Base-by-base conservation (phyloP, 2,888 invertebrate species). In the Ormyrus labotus region DNA sequence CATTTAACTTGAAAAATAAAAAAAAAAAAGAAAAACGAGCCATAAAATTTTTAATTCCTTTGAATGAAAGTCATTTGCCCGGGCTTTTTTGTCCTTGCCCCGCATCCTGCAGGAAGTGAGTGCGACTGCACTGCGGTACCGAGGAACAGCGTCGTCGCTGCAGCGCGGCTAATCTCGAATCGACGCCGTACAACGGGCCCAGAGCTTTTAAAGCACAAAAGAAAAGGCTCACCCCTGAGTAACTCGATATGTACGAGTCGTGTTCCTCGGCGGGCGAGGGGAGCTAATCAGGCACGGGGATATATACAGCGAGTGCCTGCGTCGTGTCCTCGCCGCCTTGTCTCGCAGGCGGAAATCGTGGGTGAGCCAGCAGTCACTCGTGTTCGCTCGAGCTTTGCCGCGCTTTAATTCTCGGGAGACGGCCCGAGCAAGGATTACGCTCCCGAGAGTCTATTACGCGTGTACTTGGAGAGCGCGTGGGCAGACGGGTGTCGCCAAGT, bases 321-420 rank as follows among this genome's bases (percentile, higher is more conserved):
- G 34, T 53, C 60, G 60, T 53, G 48, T 60, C 73, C 64, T 53
- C 73, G 6, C 60, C 53, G 57, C 63, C 70, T 69, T 77, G 64
- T 64, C 63, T 58, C 48, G 63, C 34, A 70, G 70, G 57, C 70
- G 64, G 70, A 70, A 70, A 64, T 77, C 77, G 70, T 48, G 70
- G 51, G 69, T 67, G 63, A 48, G 64, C 81, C 83, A 84, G 83
- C 83, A 85, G 83, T 84, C 85, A 84, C 84, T 87, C 86, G 85
- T 86, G 84, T 86, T 87, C 19, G 11, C 1, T 86, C 47, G n/a
- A 45, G 9, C 8, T 68, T 6, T 68, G n/a, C 55, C 55, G 55
- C 68, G 68, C 72, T 72, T 72, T 72, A 72, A 72, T 72, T 72
- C 72, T 48, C n/a, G 72, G 47, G 72, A 71, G 63, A 63, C 45